A percentile compares a stretch with the other conserved stretches of the same genome.
Evolutionary conservation across 2,888 invertebrate species (phyloP).

Genomic region (Eupithecia subumbrata): DNA sequence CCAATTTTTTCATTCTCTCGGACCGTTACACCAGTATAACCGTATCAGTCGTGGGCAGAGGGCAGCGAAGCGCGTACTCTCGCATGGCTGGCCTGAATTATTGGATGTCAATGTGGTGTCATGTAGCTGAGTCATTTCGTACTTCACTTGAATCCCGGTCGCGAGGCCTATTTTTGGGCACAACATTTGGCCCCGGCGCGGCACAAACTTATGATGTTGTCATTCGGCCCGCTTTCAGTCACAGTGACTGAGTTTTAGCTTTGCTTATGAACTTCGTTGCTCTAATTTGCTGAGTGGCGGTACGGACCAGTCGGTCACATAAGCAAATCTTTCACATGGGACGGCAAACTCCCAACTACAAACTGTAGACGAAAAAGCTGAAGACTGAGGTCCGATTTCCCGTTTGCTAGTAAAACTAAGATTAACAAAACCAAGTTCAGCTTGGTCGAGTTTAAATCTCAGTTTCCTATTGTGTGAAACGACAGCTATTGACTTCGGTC

Average conservation of each 20-base stretch:
- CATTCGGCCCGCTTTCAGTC: neutral
- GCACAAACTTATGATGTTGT: neutral
- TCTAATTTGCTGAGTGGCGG: neutral
- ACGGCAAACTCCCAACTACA: neutral
- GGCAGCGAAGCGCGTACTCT: constrained; percentile 12
- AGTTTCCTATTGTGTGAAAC: no score
- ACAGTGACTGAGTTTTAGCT: neutral
- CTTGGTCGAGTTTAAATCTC: no score
- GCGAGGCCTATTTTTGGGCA: neutral
- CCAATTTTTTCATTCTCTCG: constrained; percentile 1
- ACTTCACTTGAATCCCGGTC: constrained; percentile 2
- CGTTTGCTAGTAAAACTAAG: no score
- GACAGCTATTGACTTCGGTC: no score
- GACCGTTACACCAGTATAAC: constrained; percentile 12
- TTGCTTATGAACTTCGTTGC: neutral
- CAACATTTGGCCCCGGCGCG: neutral
- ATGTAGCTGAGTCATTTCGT: constrained; percentile 5
- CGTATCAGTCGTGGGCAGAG: constrained; percentile 17
- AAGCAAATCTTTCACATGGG: neutral
- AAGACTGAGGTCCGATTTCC: no score
- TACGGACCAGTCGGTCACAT: neutral
- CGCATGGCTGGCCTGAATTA: constrained; percentile 18
- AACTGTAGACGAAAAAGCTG: neutral
- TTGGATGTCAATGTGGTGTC: constrained; percentile 15
- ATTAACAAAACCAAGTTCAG: no score